A percentile compares a stretch with the other conserved stretches of the same genome.
Evolutionary conservation across 2,888 invertebrate species (phyloP).

Genomic region (Thymelicus acteon): DNA sequence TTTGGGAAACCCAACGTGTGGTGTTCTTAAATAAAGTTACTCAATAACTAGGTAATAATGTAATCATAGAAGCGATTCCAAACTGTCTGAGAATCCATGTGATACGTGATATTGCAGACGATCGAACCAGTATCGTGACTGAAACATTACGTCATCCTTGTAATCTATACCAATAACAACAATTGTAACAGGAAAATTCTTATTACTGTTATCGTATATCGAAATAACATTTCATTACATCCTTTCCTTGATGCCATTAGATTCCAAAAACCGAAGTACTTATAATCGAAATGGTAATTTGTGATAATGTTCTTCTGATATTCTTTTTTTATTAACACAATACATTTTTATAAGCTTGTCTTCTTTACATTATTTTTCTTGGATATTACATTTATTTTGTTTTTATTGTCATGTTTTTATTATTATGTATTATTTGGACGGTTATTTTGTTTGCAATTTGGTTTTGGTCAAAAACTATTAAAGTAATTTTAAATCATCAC

Average conservation of each 20-base stretch:
- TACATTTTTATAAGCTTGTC: too few relatives aligned
- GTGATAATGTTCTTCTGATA: too few relatives aligned
- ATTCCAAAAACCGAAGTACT: not conserved
- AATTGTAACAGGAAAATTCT: constrained; percentile 12
- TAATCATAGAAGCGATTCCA: not conserved
- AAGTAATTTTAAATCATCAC: too few relatives aligned
- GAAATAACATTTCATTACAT: not conserved
- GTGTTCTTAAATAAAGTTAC: not conserved
- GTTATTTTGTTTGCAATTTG: too few relatives aligned
- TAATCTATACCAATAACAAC: constrained; percentile 3
- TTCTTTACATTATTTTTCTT: not conserved
- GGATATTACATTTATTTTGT: not conserved
- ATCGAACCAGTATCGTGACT: constrained; percentile 16
- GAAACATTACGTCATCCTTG: constrained; percentile 20
- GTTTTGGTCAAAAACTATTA: too few relatives aligned
- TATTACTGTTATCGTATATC: constrained; percentile 1
- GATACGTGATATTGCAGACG: constrained; percentile 13
- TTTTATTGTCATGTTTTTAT: too few relatives aligned
- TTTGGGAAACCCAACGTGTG: not conserved
- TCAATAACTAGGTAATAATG: not conserved
- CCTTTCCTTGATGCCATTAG: not conserved
- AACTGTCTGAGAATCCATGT: not conserved
- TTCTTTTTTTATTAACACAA: too few relatives aligned
- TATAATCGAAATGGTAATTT: too few relatives aligned
- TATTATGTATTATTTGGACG: too few relatives aligned